Percentiles rank a stretch among this genome's conserved stretches.
phyloP scores from a whole-genome alignment of 2,797 vertebrate genomes.

The Zenarchopterus dispar region DNA sequence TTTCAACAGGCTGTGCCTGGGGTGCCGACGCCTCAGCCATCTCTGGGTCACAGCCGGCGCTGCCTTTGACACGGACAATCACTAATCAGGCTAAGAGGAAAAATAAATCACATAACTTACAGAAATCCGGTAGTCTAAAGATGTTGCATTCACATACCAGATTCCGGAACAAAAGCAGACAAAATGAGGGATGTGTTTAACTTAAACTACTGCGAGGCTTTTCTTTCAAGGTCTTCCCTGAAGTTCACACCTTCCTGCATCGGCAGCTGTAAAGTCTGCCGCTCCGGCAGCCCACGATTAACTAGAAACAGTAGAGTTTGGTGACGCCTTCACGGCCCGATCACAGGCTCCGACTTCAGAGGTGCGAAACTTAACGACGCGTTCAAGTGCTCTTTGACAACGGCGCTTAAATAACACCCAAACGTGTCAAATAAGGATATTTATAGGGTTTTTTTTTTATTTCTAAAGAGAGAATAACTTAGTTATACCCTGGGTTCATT shows the following conservation, averaged over 20 bases:
- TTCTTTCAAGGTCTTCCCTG: conserved; percentile 8
- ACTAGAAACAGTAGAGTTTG: conserved; percentile 26
- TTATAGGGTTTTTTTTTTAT: too few species aligned
- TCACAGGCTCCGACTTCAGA: conserved; percentile 37
- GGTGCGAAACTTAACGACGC: neutral
- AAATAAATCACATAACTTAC: neutral
- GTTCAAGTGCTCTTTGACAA: conserved; percentile 6
- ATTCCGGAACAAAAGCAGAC: neutral
- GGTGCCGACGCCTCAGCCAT: conserved; percentile 87
- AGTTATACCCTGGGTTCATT: neutral
- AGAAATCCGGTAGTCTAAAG: neutral
- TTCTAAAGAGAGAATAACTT: too few species aligned
- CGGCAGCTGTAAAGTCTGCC: conserved; percentile 52
- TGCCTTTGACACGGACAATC: conserved; percentile 29
- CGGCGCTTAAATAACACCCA: fast-evolving
- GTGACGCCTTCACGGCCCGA: conserved; percentile 64
- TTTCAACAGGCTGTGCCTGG: conserved; percentile 84
- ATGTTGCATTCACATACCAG: conserved; percentile 2
- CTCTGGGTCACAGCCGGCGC: conserved; percentile 27
- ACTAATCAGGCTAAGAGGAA: conserved; percentile 10
- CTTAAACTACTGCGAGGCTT: conserved; percentile 1
- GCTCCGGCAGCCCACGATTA: conserved; percentile 67
- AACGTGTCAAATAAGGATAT: too few species aligned
- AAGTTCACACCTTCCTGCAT: conserved; percentile 56
- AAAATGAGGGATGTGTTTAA: neutral